Percentiles rank a stretch among this genome's conserved stretches.
phyloP scores from a whole-genome alignment of 2,113 vertebrate genomes.

The Cairina moschata region DNA sequence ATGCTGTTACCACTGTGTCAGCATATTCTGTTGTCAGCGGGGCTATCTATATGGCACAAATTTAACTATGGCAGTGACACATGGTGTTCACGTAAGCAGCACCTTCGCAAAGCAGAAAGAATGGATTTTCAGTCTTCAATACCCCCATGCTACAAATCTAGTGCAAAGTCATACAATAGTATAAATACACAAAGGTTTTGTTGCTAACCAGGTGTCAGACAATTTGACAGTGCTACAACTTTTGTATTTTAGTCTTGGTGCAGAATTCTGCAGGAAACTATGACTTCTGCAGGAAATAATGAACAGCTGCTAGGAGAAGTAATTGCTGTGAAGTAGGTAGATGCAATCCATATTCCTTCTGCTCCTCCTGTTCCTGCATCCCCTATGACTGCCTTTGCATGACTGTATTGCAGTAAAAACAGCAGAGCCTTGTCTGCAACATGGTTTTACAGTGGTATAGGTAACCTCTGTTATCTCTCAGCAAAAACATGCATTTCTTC shows the following conservation, averaged over 20 bases:
- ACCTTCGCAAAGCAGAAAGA: neutral
- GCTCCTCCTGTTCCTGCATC: neutral
- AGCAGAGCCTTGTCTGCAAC: neutral
- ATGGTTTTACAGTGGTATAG: neutral
- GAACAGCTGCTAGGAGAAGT: neutral
- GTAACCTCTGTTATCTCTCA: neutral
- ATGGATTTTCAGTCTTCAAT: neutral
- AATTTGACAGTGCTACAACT: neutral
- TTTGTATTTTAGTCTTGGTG: fast-evolving
- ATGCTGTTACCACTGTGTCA: neutral
- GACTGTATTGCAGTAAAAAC: neutral
- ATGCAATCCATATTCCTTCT: neutral
- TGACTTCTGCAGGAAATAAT: neutral
- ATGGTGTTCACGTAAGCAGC: neutral
- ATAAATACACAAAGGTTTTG: neutral
- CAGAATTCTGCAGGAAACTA: neutral
- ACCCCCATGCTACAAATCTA: neutral
- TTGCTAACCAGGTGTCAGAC: neutral
- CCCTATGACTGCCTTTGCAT: neutral
- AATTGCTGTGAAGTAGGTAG: neutral
- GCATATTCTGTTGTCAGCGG: conserved; percentile 19
- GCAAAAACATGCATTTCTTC: neutral
- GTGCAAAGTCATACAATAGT: neutral
- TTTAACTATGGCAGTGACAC: neutral
- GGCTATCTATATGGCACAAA: neutral